phyloP scores from a whole-genome alignment of 2,113 vertebrate genomes.

The Scatophagus argus region DNA sequence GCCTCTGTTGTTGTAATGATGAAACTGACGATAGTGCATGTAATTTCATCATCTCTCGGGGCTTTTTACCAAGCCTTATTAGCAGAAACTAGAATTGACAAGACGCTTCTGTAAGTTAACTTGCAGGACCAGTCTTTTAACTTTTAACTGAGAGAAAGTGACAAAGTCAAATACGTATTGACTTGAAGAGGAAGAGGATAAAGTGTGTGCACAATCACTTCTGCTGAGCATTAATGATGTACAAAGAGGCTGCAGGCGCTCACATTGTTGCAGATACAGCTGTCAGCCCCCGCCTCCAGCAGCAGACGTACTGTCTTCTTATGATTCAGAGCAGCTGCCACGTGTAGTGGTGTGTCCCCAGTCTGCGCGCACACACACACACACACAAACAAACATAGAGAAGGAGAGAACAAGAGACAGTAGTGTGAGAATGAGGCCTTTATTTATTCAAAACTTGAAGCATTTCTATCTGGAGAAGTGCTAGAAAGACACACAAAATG shows the following conservation, averaged over 20 bases:
- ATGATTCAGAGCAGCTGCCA: slow-evolving; percentile 94
- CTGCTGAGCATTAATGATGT: background rate
- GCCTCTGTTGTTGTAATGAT: background rate
- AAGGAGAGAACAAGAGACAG: background rate
- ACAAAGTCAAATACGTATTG: background rate
- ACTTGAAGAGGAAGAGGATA: slow-evolving; percentile 9
- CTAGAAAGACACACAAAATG: background rate
- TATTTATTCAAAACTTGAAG: background rate
- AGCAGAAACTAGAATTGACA: too few species aligned
- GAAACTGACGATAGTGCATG: too few species aligned
- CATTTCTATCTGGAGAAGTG: too few species aligned
- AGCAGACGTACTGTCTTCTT: slow-evolving; percentile 93
- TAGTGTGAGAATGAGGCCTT: background rate
- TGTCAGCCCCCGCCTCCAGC: slow-evolving; percentile 93
- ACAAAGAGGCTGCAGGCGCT: slow-evolving; percentile 51
- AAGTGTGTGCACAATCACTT: background rate
- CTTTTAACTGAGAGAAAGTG: background rate
- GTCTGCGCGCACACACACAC: slow-evolving; percentile 77
- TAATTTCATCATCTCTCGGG: background rate
- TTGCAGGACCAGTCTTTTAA: too few species aligned
- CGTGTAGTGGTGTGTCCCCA: slow-evolving; percentile 93
- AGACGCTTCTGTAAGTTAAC: too few species aligned
- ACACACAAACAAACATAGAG: slow-evolving; percentile 15
- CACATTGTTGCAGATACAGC: slow-evolving; percentile 90
- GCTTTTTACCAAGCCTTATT: background rate